A percentile compares a stretch with the other conserved stretches of the same genome.
Conservation (phyloP, 2,113 vertebrate genomes). For the Cebidichthys violaceus region DNA sequence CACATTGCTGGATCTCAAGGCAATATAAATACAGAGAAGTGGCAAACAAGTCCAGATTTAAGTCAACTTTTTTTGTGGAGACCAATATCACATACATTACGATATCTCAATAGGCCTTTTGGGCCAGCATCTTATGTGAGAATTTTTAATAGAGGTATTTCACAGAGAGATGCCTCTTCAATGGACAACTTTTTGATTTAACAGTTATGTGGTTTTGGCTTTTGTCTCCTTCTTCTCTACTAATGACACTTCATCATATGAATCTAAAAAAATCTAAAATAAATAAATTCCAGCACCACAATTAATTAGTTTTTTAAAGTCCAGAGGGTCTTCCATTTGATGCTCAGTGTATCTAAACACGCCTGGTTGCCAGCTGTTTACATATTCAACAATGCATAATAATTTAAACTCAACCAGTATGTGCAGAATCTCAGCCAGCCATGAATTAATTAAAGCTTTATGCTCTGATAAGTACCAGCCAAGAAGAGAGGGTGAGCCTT, state of each 20-base stretch:
- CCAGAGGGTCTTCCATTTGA: conserved; percentile 47
- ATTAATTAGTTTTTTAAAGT: conserved; percentile 33
- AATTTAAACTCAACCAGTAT: conserved; percentile 72
- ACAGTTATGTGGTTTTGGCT: not conserved
- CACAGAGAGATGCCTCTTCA: not conserved
- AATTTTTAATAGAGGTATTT: not conserved
- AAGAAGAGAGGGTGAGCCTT: conserved; percentile 66
- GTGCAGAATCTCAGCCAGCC: conserved; percentile 77
- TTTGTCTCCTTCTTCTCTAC: not conserved
- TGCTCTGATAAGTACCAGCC: conserved; percentile 81
- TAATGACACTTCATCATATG: not conserved
- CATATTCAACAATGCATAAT: conserved; percentile 79
- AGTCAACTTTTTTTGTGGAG: conserved; percentile 3
- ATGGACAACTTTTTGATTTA: not conserved
- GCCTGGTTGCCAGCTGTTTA: conserved; percentile 76
- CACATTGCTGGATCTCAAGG: conserved; percentile 19
- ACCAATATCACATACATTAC: not conserved
- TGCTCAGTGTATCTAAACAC: conserved; percentile 56
- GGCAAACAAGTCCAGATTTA: conserved; percentile 29
- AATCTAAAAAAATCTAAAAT: conserved; percentile 9
- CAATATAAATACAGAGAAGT: conserved; percentile 35
- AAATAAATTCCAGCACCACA: conserved; percentile 15
- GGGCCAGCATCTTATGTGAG: not conserved
- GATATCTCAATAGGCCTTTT: conserved; percentile 4
- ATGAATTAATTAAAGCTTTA: conserved; percentile 83